A percentile compares a stretch with the other conserved stretches of the same genome.
Evolutionary conservation across 2,797 vertebrate genomes (phyloP).

Genomic region (Halcyon leucocephala): DNA sequence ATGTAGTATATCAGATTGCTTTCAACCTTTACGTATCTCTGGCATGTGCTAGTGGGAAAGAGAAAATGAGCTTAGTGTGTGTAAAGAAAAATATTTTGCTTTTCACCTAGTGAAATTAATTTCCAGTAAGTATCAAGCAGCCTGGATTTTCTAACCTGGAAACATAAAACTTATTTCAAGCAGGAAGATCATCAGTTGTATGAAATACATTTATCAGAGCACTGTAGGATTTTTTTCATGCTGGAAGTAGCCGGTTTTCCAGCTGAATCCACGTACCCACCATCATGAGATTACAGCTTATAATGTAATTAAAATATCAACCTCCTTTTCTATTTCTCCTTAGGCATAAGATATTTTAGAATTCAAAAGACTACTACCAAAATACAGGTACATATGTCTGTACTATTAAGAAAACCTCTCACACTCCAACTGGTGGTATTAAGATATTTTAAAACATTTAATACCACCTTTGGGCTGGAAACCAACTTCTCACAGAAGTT

Average conservation of each 20-base stretch:
- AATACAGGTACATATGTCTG: not conserved
- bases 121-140: not conserved
- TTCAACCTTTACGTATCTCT: not conserved
- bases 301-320: not conserved
- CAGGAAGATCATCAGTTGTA: not conserved
- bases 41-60: not conserved
- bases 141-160: not conserved
- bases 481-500: not conserved
- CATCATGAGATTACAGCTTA: not conserved
- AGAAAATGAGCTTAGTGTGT: not conserved
- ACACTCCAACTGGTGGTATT: not conserved
- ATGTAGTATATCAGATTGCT: not conserved
- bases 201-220: not conserved
- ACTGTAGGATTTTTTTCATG: not conserved
- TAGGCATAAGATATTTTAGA: not conserved
- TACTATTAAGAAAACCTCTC: not conserved
- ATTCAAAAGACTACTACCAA: not conserved
- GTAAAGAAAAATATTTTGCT: not conserved
- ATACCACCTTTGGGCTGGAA: not conserved
- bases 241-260: not conserved
- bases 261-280: not conserved
- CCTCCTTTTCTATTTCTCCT: not conserved
- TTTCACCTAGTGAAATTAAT: slow-evolving; percentile 5
- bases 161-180: not conserved
- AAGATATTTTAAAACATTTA: not conserved